Evolutionary conservation across 92 coral and sea anemone species (phyloP).

Genomic region (Epizoanthus scotinus): DNA sequence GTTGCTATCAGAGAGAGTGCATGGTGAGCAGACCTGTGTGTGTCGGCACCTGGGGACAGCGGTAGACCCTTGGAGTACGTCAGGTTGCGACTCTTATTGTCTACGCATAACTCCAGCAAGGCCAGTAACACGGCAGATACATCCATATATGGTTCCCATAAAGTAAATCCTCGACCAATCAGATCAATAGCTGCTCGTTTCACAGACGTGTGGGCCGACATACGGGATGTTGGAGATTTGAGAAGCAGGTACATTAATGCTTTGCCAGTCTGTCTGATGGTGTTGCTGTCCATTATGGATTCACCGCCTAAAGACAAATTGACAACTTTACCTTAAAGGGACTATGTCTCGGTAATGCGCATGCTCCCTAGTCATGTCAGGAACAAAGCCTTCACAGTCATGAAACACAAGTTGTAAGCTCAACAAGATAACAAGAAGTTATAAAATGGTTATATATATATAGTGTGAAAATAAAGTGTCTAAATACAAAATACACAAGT

Average conservation of each 20-base stretch:
- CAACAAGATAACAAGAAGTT: too few species aligned
- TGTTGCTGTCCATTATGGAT: slow-evolving; percentile 76
- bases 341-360: too few species aligned
- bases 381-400: too few species aligned
- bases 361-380: too few species aligned
- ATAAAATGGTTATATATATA: too few species aligned
- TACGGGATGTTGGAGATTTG: slow-evolving; percentile 82
- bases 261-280: slow-evolving; percentile 93
- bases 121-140: slow-evolving; percentile 97
- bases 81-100: slow-evolving; percentile 81
- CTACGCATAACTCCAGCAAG: slow-evolving; percentile 91
- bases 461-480: too few species aligned
- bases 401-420: too few species aligned
- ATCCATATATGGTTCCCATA: slow-evolving; percentile 99
- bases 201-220: slow-evolving; percentile 90
- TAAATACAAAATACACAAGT: too few species aligned
- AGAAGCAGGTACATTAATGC: slow-evolving; percentile 94
- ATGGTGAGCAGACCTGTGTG: slow-evolving; percentile 95
- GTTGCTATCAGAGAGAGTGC: slow-evolving; percentile 96
- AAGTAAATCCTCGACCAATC: slow-evolving; percentile 97
- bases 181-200: slow-evolving; percentile 96
- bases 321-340: too few species aligned
- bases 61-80: slow-evolving; percentile 93
- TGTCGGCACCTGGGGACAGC: slow-evolving; percentile 96
- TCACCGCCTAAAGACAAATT: slow-evolving; percentile 53